These are phyloP conservation scores for Acromyrmex heyeri DNA, from an alignment of 1,140 invertebrate species.

Conservation along the genomic window DNA sequence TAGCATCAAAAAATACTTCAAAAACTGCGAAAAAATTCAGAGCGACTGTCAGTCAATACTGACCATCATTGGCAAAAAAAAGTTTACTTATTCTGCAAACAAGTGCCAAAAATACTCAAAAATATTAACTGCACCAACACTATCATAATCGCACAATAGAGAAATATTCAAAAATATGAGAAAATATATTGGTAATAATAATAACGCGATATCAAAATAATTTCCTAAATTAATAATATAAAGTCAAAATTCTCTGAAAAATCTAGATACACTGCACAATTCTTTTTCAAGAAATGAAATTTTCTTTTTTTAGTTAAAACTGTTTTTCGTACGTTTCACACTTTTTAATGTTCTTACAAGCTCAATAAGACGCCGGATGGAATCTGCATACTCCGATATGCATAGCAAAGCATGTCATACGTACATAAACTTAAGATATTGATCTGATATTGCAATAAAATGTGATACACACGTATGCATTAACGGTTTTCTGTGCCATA, in stretches of 20 bases:
- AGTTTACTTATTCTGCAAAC: background rate
- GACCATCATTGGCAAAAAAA: no score
- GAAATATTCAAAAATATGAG: background rate
- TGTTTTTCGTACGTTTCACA: background rate
- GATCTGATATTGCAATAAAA: background rate
- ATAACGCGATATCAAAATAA: background rate
- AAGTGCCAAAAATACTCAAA: background rate
- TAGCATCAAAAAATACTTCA: no score
- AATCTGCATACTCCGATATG: background rate
- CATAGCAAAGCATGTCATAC: background rate
- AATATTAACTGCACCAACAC: background rate
- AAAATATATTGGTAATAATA: background rate
- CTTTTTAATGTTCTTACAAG: background rate
- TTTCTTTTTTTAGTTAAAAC: background rate
- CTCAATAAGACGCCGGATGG: background rate
- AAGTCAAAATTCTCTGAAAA: background rate
- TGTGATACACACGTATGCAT: background rate
- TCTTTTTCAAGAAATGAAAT: background rate
- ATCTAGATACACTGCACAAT: background rate
- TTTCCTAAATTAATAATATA: background rate
- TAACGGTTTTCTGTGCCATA: background rate
- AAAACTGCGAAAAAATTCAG: no score
- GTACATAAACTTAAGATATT: background rate
- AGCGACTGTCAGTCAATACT: no score
- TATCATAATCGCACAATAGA: no score